Conservation (phyloP, 2,888 invertebrate genomes). For the Drosophila hawaiiensis region DNA sequence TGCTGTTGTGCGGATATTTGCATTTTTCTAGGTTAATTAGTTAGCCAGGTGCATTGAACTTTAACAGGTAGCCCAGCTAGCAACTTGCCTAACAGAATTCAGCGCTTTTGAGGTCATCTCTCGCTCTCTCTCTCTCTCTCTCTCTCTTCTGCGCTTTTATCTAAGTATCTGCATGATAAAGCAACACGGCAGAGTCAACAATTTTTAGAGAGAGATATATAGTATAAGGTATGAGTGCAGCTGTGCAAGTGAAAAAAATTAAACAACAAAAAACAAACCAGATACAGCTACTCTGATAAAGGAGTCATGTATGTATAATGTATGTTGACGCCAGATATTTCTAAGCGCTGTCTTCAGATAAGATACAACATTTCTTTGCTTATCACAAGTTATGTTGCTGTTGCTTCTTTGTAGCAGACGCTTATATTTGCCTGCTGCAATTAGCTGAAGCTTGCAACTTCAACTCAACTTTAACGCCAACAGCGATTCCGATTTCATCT, state of each 20-base stretch:
- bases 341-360: slow-evolving; percentile 57
- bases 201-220: slow-evolving; percentile 23
- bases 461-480: slow-evolving; percentile 12
- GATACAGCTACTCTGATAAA: slow-evolving; percentile 44
- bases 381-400: slow-evolving; percentile 43
- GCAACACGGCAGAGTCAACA: slow-evolving; percentile 18
- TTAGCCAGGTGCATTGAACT: slow-evolving; percentile 69
- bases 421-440: slow-evolving; percentile 43
- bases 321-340: slow-evolving; percentile 27
- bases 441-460: slow-evolving; percentile 38
- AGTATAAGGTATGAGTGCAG: slow-evolving; percentile 38
- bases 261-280: slow-evolving; percentile 26
- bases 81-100: slow-evolving; percentile 1
- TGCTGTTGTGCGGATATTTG: slow-evolving; percentile 66
- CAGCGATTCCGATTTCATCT: slow-evolving; percentile 18
- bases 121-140: background rate
- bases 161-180: slow-evolving; percentile 13
- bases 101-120: slow-evolving; percentile 24
- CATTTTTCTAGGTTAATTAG: slow-evolving; percentile 77
- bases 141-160: slow-evolving; percentile 6
- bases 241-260: slow-evolving; percentile 59
- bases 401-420: slow-evolving; percentile 18
- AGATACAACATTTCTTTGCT: slow-evolving; percentile 46
- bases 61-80: slow-evolving; percentile 28
- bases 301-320: slow-evolving; percentile 7